Conservation (phyloP, 2,797 vertebrate species). For the Phrynocephalus guinanensis region DNA sequence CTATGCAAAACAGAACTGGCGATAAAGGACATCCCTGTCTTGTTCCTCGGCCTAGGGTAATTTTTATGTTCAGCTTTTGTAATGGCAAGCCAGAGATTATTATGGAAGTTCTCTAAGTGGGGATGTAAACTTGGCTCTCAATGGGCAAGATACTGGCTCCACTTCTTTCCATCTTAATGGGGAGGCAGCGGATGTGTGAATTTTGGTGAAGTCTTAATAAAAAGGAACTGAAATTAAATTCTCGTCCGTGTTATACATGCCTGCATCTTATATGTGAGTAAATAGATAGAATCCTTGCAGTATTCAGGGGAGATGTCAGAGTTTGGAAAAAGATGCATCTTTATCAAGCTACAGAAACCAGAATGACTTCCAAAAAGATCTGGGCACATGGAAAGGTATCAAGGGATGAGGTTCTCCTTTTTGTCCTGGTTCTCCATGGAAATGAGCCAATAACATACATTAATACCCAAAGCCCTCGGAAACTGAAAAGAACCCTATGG, state of each 20-base stretch:
- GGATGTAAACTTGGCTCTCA: no score
- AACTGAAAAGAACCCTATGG: conserved; percentile 74
- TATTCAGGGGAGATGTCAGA: conserved; percentile 15
- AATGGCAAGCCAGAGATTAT: no score
- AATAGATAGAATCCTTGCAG: background rate
- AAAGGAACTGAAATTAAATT: background rate
- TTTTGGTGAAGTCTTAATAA: background rate
- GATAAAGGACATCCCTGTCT: no score
- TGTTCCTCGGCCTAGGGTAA: no score
- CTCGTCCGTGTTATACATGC: background rate
- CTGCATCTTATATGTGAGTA: background rate
- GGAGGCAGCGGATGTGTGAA: background rate
- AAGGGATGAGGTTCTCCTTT: conserved; percentile 51
- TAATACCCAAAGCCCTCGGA: conserved; percentile 71
- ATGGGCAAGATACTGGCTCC: no score
- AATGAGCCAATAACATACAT: conserved; percentile 72
- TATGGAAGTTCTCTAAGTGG: no score
- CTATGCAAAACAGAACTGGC: no score
- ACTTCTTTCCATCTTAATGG: no score
- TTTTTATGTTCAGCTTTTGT: no score
- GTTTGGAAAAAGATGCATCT: conserved; percentile 59
- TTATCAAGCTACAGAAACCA: conserved; percentile 47
- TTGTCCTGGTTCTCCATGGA: conserved; percentile 62
- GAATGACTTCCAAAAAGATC: conserved; percentile 53
- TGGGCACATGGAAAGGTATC: conserved; percentile 40